Evolutionary conservation across 2,888 invertebrate species (phyloP).

Genomic region (Leistus spinibarbis): DNA sequence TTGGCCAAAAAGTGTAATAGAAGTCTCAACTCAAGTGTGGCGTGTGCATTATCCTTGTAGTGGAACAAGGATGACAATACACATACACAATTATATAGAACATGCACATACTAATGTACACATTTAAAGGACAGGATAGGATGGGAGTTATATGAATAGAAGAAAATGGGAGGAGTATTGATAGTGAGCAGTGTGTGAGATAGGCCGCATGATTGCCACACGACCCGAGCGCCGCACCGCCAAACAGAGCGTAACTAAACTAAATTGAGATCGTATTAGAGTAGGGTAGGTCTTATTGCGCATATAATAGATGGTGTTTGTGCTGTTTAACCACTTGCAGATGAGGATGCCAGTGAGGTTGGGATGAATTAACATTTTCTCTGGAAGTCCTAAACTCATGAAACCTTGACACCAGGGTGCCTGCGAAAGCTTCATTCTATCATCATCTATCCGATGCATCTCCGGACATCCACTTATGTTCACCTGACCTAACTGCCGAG

Average conservation of each 20-base stretch:
- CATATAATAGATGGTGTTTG: conserved; percentile 61
- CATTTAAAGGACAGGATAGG: background rate
- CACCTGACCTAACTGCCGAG: conserved; percentile 1
- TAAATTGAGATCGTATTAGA: conserved; percentile 62
- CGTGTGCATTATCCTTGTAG: too few relatives aligned
- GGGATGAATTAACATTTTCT: conserved; percentile 35
- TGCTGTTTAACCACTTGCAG: conserved; percentile 60
- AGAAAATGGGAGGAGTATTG: background rate
- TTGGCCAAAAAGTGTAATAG: too few relatives aligned
- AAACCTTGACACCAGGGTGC: background rate
- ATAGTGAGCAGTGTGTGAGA: conserved; percentile 6
- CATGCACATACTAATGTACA: background rate
- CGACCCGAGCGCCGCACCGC: conserved; percentile 53
- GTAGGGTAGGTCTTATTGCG: conserved; percentile 59
- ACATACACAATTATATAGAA: background rate
- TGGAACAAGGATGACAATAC: too few relatives aligned
- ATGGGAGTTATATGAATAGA: conserved; percentile 1
- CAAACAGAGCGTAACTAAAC: conserved; percentile 61
- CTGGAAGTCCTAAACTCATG: background rate
- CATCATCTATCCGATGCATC: background rate
- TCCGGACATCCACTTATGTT: background rate
- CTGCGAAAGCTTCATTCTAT: background rate
- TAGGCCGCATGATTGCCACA: conserved; percentile 54
- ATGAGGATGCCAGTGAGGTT: conserved; percentile 46
- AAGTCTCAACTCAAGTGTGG: too few relatives aligned